Evolutionary conservation across 2,113 vertebrate genomes (phyloP).

Genomic region (Pachypanchax playfairii): DNA sequence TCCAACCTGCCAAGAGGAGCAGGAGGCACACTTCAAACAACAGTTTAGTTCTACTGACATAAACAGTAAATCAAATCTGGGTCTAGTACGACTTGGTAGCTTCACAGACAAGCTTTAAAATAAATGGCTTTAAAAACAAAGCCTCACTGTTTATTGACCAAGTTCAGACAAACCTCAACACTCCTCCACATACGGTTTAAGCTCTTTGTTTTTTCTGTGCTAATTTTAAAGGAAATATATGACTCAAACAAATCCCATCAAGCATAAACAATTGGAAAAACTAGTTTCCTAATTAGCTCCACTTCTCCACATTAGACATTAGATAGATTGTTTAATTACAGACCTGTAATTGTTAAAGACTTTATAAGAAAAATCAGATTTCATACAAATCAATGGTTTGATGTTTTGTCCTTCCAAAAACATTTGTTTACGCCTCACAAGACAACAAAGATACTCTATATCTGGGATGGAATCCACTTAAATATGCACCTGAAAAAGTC

Average conservation of each 20-base stretch:
- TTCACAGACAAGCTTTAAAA: conserved; percentile 16
- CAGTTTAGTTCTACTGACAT: conserved; percentile 56
- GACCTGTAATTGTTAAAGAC: background rate
- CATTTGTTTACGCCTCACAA: too few species aligned
- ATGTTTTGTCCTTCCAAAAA: too few species aligned
- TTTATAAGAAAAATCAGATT: background rate
- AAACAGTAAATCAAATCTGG: conserved; percentile 53
- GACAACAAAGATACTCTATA: too few species aligned
- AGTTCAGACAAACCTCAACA: background rate
- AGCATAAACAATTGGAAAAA: background rate
- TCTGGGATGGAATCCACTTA: too few species aligned
- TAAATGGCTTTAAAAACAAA: background rate
- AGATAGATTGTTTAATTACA: background rate
- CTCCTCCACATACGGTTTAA: background rate
- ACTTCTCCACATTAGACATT: background rate
- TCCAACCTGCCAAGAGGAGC: conserved; percentile 56
- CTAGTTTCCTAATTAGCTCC: background rate
- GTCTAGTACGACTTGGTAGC: conserved; percentile 18
- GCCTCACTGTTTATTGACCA: background rate
- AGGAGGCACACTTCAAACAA: conserved; percentile 65
- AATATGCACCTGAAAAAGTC: too few species aligned
- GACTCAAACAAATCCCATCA: background rate
- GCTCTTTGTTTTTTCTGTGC: background rate
- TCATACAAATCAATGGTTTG: too few species aligned
- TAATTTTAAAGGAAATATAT: background rate